Evolutionary conservation across 2,888 invertebrate species (phyloP).

Genomic region (Molorchus minor): DNA sequence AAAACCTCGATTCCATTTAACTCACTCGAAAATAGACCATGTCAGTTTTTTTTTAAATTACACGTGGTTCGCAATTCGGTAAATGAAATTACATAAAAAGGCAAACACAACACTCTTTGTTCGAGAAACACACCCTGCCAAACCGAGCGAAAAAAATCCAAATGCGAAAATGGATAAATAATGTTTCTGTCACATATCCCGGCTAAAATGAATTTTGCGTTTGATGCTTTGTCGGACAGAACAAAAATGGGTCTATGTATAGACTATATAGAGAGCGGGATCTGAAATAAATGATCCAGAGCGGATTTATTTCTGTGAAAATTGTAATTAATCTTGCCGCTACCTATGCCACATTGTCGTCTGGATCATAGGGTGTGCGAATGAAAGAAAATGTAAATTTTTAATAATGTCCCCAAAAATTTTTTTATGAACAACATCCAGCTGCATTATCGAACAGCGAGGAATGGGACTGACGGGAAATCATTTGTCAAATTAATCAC

Average conservation of each 20-base stretch:
- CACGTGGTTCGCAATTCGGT: too few relatives aligned
- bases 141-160: constrained; percentile 4
- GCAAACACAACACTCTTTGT: constrained; percentile 3
- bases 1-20: too few relatives aligned
- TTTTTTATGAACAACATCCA: constrained; percentile 6
- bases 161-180: constrained; percentile 24
- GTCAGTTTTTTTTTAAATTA: too few relatives aligned
- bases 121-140: neutral
- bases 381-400: neutral
- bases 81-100: too few relatives aligned
- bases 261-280: constrained; percentile 13
- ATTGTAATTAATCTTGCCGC: constrained; percentile 15
- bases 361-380: neutral
- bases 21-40: too few relatives aligned
- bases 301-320: constrained; percentile 5
- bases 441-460: constrained; percentile 1
- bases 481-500: constrained; percentile 21
- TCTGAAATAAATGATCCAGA: constrained; percentile 10
- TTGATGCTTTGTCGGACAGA: constrained; percentile 11
- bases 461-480: constrained; percentile 10
- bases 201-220: constrained; percentile 22
- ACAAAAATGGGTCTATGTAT: constrained; percentile 15
- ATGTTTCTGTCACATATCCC: constrained; percentile 23
- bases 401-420: neutral
- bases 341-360: constrained; percentile 1